Conservation (phyloP, 1,140 invertebrate genomes). For the Acromyrmex heyeri region DNA sequence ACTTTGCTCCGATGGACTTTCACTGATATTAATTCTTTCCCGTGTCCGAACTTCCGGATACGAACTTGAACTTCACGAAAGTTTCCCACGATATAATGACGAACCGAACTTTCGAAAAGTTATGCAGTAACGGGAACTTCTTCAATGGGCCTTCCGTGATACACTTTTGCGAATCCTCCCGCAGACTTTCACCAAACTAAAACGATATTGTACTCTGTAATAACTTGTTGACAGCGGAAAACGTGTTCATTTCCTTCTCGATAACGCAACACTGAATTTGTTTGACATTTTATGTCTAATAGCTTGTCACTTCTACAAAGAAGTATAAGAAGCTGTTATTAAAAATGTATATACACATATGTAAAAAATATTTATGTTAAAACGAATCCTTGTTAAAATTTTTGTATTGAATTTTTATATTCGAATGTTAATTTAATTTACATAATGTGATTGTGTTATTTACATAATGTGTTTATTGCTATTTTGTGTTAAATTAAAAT, state of each 20-base stretch:
- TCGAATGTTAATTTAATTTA: too few species aligned
- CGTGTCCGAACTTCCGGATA: conserved; percentile 71
- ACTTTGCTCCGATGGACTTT: conserved; percentile 69
- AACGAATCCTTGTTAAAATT: too few species aligned
- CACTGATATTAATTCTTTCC: conserved; percentile 74
- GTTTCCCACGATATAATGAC: conserved; percentile 74
- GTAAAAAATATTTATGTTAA: too few species aligned
- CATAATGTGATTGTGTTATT: too few species aligned
- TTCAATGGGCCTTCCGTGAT: conserved; percentile 73
- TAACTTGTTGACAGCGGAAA: conserved; percentile 63
- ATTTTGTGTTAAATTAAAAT: too few species aligned
- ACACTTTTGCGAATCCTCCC: conserved; percentile 73
- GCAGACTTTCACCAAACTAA: conserved; percentile 61
- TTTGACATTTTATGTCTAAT: not conserved
- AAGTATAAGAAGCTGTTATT: not conserved
- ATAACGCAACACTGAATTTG: conserved; percentile 16
- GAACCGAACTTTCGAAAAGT: conserved; percentile 77
- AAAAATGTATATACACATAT: too few species aligned
- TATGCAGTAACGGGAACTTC: conserved; percentile 77
- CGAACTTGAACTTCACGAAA: conserved; percentile 77
- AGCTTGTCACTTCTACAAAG: not conserved
- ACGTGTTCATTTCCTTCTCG: conserved; percentile 53
- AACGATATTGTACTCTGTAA: conserved; percentile 63
- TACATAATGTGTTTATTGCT: too few species aligned
- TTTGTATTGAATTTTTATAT: too few species aligned